phyloP scores from a whole-genome alignment of 2,888 invertebrate species.

The Tetragnatha montana region DNA sequence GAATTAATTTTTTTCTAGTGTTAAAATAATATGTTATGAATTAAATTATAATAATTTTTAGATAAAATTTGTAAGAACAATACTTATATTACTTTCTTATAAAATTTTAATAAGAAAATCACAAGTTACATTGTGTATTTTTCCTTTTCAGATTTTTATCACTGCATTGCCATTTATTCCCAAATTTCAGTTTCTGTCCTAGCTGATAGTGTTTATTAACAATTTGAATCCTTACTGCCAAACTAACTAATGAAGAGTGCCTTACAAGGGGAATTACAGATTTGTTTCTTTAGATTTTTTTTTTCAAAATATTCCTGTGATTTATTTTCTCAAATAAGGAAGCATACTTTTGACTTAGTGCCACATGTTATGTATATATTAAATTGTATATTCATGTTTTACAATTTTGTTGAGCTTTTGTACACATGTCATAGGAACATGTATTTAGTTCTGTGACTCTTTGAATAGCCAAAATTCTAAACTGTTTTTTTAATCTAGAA shows the following conservation, averaged over 20 bases:
- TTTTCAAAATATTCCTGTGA: background rate
- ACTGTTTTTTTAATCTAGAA: no score
- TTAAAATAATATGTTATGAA: background rate
- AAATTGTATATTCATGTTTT: constrained; percentile 38
- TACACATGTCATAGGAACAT: background rate
- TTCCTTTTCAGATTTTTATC: constrained; percentile 86
- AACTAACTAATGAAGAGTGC: constrained; percentile 27
- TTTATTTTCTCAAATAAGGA: background rate
- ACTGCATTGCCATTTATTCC: constrained; percentile 91
- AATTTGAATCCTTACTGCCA: constrained; percentile 28
- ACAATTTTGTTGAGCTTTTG: background rate
- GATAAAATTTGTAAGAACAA: background rate
- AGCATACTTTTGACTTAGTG: constrained; percentile 16
- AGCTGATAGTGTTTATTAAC: constrained; percentile 73
- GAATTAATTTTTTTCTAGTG: no score
- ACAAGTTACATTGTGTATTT: background rate
- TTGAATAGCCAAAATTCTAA: no score
- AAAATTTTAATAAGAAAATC: no score
- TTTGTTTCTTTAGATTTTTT: background rate
- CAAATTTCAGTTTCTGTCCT: constrained; percentile 88
- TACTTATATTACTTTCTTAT: background rate
- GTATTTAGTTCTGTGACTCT: background rate
- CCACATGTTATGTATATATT: constrained; percentile 38
- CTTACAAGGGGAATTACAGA: constrained; percentile 11
- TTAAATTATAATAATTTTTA: background rate